Evolutionary conservation across 2,113 vertebrate genomes (phyloP), one percentile per base, ranked within the genome.

Genomic region (Saccopteryx leptura): DNA sequence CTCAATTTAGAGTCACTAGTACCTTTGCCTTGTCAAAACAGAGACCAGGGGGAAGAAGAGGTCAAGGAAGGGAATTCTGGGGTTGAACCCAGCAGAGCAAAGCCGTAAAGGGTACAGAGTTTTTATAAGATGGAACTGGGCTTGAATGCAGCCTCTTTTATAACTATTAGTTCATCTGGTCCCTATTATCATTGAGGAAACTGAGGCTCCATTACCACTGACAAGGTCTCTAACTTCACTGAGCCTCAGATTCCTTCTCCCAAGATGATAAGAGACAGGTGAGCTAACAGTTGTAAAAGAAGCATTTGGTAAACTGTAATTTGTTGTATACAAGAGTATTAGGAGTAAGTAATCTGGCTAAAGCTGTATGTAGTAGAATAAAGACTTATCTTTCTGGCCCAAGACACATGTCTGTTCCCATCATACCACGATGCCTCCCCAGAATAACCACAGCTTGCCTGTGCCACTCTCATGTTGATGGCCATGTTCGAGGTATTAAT

Each of bases 121-220:
- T 95, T 91, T 75, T 85, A 46, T 78, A 21, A 87, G 48, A 58
- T 28, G 28, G 9, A 88, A 68, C 12, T 58, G 17, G 60, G 61
- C 23, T 87, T 84, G 4, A 83, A 87, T 58, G 15, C 33, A 74
- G 1, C 7, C 75, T 88, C 82, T 88, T 83, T 79, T 4, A 82
- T 6, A 87, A 61, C 9, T 83, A 4, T 85, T 84, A 86, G 7
- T 18, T 92, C 54, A 76, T 28, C 9, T 85, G 39, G 90, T 90
- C 23, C 66, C 85, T 68, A 85, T 71, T 24, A 78, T 60, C n/a
- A 84, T 69, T 90, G 28, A 92, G 26, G 19, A 94, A 87, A 81
- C 11, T 76, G 26, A 69, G 58, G 7, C 19, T 82, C 13, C 75
- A n/a, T 75, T 31, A 90, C 50, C 9, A 0, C 23, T 88, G n/a